Evolutionary conservation across 2,888 invertebrate genomes (phyloP), one percentile per base, ranked within the genome.

Genomic region (Phasia obesa): DNA sequence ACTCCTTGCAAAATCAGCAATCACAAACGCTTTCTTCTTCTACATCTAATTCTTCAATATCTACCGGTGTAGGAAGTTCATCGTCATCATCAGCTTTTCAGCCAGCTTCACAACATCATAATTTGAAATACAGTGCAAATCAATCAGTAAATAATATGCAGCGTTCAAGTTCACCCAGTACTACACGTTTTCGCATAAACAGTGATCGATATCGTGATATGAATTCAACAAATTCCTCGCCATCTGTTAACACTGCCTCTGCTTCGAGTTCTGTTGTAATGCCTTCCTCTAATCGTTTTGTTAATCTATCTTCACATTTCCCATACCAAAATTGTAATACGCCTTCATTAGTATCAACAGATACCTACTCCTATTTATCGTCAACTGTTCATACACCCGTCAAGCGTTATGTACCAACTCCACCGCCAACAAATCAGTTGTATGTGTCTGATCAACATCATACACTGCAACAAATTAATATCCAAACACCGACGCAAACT

Each of bases 311-410:
- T 15, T 85, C 88, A 17, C 88, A 89, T 60, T 89, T 87, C 78
- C 81, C 88, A 23, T 87, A 88, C 4, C 88, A 83, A 57, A 79
- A 65, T 27, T 67, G 79, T 49, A 87, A 87, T 38, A 86, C 88
- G 23, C 88, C 90, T 35, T 62, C 76, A 1, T 76, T 90, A 38
- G 87, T 88, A 44, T 88, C 91, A 15, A 90, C 87, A 57, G 91
- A 91, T 79, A 88, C 87, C 0, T 90, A 90, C 21, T 87, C 89
- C 2, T 92, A 91, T 84, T 85, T 92, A 59, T 88, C 91, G 0
- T 90, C 91, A n/a, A 88, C 90, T 15, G 91, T 90, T 5, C 91
- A 92, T 77, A 92, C 92, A 6, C 92, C 92, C 2, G 90, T 92
- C 0, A 92, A 92, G 65, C 90, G 92, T 0, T 92, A 92, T 77